These are phyloP conservation scores for Fratercula arctica DNA, from an alignment of 2,797 vertebrate species.

Conservation along the genomic window DNA sequence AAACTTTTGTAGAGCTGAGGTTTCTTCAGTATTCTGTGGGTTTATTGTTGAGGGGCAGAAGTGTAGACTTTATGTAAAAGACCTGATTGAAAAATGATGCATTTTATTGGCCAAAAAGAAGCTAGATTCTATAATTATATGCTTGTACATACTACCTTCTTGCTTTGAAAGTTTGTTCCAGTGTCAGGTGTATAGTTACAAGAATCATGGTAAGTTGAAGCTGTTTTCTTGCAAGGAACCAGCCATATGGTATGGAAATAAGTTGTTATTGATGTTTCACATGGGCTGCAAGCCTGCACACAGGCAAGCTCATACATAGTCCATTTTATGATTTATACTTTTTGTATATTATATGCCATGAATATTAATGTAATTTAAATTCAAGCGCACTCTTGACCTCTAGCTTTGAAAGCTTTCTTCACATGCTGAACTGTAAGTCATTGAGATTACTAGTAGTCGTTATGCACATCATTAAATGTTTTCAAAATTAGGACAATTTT, in stretches of 20 bases:
- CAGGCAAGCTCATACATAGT: background rate
- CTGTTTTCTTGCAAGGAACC: background rate
- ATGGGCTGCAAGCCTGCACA: background rate
- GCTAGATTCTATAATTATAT: background rate
- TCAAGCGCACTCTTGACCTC: background rate
- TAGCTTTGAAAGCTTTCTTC: background rate
- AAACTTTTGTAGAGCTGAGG: background rate
- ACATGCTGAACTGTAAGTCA: background rate
- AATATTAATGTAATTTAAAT: constrained; percentile 22
- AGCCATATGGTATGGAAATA: background rate
- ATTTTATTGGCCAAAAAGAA: background rate
- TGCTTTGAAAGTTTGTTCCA: background rate
- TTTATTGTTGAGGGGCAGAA: background rate
- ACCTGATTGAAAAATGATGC: background rate
- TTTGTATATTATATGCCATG: background rate
- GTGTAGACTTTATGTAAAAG: background rate
- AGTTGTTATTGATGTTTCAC: background rate
- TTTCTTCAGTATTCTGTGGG: background rate
- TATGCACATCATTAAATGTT: background rate
- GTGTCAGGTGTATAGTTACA: background rate
- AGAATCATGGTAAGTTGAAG: background rate
- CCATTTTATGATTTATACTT: background rate
- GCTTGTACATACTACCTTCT: background rate
- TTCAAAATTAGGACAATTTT: background rate
- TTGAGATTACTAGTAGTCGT: background rate